Evolutionary conservation across 1,140 invertebrate species (phyloP).

Genomic region (Hyposmocoma kahamanoa): DNA sequence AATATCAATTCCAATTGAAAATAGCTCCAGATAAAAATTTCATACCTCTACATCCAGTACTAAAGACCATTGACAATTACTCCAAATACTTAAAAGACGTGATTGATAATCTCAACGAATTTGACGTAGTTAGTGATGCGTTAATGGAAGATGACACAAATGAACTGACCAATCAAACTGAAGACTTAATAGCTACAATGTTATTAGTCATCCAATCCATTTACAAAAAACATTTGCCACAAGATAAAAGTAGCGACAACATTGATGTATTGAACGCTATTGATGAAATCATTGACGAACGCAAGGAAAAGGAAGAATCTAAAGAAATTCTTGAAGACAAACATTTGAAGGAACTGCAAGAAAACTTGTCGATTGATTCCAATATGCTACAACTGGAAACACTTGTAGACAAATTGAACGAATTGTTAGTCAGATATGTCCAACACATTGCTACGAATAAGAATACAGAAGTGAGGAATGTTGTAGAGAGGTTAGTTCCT

Average conservation of each 20-base stretch:
- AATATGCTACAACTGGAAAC: constrained; percentile 69
- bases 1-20: constrained; percentile 53
- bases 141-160: constrained; percentile 24
- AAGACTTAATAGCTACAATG: constrained; percentile 76
- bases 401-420: constrained; percentile 37
- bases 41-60: constrained; percentile 45
- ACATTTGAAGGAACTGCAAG: constrained; percentile 77
- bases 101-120: constrained; percentile 25
- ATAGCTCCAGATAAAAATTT: constrained; percentile 10
- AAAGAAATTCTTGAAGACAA: constrained; percentile 74
- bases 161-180: constrained; percentile 55
- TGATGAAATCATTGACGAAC: constrained; percentile 54
- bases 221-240: constrained; percentile 77
- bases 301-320: constrained; percentile 50
- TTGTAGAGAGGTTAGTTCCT: constrained; percentile 72
- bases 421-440: constrained; percentile 31
- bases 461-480: constrained; percentile 30
- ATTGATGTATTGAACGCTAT: constrained; percentile 53
- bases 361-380: constrained; percentile 76
- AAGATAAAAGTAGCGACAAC: constrained; percentile 24
- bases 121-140: constrained; percentile 14
- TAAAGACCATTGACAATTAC: constrained; percentile 47
- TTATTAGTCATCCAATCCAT: constrained; percentile 80
- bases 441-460: constrained; percentile 29
- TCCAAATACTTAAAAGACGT: constrained; percentile 35